Evolutionary conservation across 2,113 vertebrate species (phyloP).

Genomic region (Ginglymostoma cirratum): DNA sequence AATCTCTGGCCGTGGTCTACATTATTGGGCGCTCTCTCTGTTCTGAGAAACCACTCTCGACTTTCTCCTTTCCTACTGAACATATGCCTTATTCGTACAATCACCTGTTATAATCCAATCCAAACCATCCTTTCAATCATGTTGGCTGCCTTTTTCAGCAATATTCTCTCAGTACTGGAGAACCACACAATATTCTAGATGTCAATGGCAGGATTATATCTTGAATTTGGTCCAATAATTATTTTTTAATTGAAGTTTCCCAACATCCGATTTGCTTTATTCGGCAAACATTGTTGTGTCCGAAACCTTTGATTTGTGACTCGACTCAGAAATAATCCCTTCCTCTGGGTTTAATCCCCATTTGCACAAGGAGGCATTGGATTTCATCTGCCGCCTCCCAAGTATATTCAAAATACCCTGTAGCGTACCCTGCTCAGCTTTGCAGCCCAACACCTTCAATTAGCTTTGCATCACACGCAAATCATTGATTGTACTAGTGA

Average conservation of each 20-base stretch:
- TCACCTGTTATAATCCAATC: no score
- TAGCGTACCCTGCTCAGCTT: background rate
- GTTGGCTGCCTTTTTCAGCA: no score
- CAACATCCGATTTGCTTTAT: background rate
- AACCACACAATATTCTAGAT: background rate
- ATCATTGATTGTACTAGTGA: background rate
- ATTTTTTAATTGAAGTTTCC: background rate
- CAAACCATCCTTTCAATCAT: no score
- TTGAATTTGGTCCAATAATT: background rate
- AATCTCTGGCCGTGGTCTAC: no score
- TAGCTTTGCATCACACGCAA: background rate
- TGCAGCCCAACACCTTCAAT: background rate
- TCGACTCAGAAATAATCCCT: background rate
- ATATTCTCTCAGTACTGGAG: background rate
- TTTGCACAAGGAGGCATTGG: background rate
- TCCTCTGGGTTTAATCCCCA: background rate
- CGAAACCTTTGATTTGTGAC: background rate
- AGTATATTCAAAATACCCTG: background rate
- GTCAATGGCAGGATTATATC: background rate
- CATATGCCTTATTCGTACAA: no score
- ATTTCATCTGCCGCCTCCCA: background rate
- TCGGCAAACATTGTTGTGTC: background rate
- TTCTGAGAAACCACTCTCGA: no score
- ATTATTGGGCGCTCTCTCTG: no score
- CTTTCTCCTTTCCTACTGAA: no score